Evolutionary conservation across 2,888 invertebrate species (phyloP), one percentile per base, ranked within the genome.

Genomic region (Uropetala carovei): DNA sequence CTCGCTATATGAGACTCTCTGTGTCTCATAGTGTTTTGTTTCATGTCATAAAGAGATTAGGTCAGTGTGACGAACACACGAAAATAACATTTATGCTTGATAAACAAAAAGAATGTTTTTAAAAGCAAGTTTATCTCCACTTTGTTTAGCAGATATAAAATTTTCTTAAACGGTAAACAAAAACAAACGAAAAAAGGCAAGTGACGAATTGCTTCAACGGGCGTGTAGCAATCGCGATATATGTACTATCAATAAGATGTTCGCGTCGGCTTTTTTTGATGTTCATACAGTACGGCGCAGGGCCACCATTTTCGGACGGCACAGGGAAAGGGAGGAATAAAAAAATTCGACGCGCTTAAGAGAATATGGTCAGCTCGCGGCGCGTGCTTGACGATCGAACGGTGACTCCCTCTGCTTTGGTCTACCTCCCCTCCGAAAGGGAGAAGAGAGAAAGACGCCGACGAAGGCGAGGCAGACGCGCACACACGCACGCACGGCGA

Each of bases 201-300:
- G n/a, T 16, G 64, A n/a, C 14, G 64, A n/a, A 64, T 64, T 14
- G 64, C 64, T 64, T n/a, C n/a, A 22, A 68, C n/a, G 9, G n/a
- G 18, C 68, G 22, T 22, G 68, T 68, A 68, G 10, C 8, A 18
- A 3, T 18, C n/a, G 68, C 18, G n/a, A n/a, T n/a, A n/a, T n/a
- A n/a, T n/a, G n/a, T n/a, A 68, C 5, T 5, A 43, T 43, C 43
- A 43, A 43, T 43, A 68, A 68, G 68, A 22, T n/a, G 64, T 64
- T 16, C 64, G 68, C 68, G 18, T 68, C 68, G 68, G 68, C 68
- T n/a, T 22, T 68, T n/a, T 68, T 68, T 68, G 68, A 68, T 68
- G 68, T 22, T 16, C 64, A 18, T 5, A 5, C 43, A 43, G 43
- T 43, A 43, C 5, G 43, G 43, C 43, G 43, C 43, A 43, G 43